Evolutionary conservation across 2,113 vertebrate genomes (phyloP).

Genomic region (Scatophagus argus): DNA sequence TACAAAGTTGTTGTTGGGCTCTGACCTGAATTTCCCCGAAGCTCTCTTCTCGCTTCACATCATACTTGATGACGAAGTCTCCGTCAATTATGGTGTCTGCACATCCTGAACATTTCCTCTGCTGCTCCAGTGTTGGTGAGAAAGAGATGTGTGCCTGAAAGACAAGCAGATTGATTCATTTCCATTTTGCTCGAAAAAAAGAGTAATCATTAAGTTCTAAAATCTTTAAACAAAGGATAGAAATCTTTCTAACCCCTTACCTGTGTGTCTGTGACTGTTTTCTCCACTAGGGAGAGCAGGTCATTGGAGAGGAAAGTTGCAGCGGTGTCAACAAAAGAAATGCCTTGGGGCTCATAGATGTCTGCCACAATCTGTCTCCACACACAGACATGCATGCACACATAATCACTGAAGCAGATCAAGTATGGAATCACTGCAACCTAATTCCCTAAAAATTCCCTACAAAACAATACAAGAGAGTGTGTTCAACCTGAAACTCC

Average conservation of each 20-base stretch:
- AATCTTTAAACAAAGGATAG: background rate
- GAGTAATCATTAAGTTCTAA: background rate
- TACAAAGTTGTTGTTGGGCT: background rate
- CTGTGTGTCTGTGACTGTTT: constrained; percentile 87
- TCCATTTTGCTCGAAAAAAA: background rate
- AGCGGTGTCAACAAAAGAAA: constrained; percentile 85
- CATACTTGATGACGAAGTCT: constrained; percentile 89
- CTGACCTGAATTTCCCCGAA: constrained; percentile 88
- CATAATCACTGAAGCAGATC: background rate
- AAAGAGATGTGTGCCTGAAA: constrained; percentile 79
- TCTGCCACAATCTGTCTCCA: constrained; percentile 86
- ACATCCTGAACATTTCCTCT: constrained; percentile 86
- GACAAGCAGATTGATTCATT: fast-evolving
- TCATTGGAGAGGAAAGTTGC: constrained; percentile 89
- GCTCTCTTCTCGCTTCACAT: constrained; percentile 84
- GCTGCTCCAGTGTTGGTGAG: constrained; percentile 84
- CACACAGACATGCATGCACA: constrained; percentile 37
- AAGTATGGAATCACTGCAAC: background rate
- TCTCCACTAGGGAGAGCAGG: constrained; percentile 85
- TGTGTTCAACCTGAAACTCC: constrained; percentile 61
- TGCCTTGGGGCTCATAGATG: constrained; percentile 91
- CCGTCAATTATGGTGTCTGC: constrained; percentile 85
- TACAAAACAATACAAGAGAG: constrained; percentile 62
- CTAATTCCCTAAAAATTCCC: too few species aligned
- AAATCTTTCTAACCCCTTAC: constrained; percentile 66